Base-by-base conservation (phyloP, 2,113 vertebrate genomes). In the Recurvirostra avosetta region DNA sequence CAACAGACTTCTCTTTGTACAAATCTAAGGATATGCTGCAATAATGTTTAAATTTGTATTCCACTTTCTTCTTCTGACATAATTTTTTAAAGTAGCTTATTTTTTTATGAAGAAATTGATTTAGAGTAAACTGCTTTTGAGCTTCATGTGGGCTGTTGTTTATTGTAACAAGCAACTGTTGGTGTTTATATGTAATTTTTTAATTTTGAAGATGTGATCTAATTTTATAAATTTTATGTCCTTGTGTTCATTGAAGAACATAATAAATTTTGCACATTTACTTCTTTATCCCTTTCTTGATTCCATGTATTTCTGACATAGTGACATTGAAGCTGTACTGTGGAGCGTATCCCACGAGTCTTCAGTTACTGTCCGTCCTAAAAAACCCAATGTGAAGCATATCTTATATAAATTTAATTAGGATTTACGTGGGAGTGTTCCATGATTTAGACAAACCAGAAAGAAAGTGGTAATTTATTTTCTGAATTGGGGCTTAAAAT, bases 251-350 rank as follows among this genome's bases (percentile, higher is more conserved):
- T 56, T 81, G 83, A 88, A 75, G 93, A 85, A 63, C 61, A 22
- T 56, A 94, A 95, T 96, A 95, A 82, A 96, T 76, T 94, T 96
- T 95, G 90, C 74, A 95, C 77, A 65, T 85, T 76, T 77, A 29
- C 76, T 78, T 45, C 56, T 73, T 77, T 61, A 61, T 15, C 13
- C 11, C 16, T 70, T 36, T 12, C 34, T 43, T 65, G 32, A 11
- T 45, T 63, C 40, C 12, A 1, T 75, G 3, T 61, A 7, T 1
- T 86, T 77, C 26, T 77, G 47, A 30, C 2, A 3, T 7, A 17
- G 36, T n/a, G 65, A 17, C 8, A 1, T 6, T 81, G 68, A 38
- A 53, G 30, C 14, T 82, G 17, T 8, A 30, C 29, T 27, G 10
- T 4, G 20, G 34, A 11, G 36, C 36, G 27, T 38, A 29, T 70